Percentiles rank a stretch among this genome's conserved stretches.
These are phyloP conservation scores for Callopanchax toddi DNA, from an alignment of 2,113 vertebrate genomes.

Conservation along the genomic window DNA sequence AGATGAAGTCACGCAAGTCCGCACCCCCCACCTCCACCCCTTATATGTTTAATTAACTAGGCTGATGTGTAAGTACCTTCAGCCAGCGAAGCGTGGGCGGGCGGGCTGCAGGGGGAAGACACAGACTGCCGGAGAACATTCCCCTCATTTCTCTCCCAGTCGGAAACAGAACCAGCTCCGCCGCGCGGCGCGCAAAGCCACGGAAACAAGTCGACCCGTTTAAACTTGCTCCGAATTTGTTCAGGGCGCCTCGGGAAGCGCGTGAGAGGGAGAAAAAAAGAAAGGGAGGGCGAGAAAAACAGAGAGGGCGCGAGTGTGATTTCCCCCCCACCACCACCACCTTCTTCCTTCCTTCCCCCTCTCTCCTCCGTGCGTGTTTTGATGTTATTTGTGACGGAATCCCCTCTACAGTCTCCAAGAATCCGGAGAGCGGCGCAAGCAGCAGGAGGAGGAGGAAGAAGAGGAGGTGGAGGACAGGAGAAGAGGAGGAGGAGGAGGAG, in stretches of 20 bases:
- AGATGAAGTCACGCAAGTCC: constrained; percentile 61
- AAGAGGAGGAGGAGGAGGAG: constrained; percentile 51
- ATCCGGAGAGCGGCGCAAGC: constrained; percentile 68
- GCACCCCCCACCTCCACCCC: constrained; percentile 16
- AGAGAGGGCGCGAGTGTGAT: constrained; percentile 20
- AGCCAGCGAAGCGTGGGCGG: constrained; percentile 69
- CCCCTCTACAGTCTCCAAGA: constrained; percentile 73
- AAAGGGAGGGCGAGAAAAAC: constrained; percentile 2
- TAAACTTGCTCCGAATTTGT: constrained; percentile 59
- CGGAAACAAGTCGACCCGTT: constrained; percentile 49
- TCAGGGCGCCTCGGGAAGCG: constrained; percentile 24
- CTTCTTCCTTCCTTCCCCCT: not conserved
- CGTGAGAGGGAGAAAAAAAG: constrained; percentile 5
- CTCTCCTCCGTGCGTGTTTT: constrained; percentile 39
- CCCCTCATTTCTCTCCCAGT: constrained; percentile 45
- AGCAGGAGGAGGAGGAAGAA: constrained; percentile 66
- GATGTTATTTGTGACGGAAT: constrained; percentile 77
- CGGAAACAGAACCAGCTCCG: constrained; percentile 40
- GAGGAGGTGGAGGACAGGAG: constrained; percentile 61
- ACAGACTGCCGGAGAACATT: constrained; percentile 48
- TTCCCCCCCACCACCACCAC: too few relatives aligned
- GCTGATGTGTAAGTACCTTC: constrained; percentile 74
- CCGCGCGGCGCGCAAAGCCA: constrained; percentile 27
- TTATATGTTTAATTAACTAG: constrained; percentile 76
- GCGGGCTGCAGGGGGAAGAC: constrained; percentile 61